Evolutionary conservation across 2,113 vertebrate species (phyloP).

Genomic region (Copsychus sechellarum): DNA sequence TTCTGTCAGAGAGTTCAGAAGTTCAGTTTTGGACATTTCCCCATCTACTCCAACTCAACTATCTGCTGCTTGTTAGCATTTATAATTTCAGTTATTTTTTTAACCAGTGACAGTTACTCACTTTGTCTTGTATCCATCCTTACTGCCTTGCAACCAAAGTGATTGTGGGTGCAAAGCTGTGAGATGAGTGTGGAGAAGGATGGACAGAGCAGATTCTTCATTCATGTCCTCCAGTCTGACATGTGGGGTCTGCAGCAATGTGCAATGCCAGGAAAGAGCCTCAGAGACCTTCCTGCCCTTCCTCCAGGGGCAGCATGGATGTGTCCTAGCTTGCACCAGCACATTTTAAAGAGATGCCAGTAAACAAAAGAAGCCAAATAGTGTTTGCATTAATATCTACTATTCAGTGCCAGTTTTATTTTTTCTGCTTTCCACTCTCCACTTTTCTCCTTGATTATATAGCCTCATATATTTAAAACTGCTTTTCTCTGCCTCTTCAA

Average conservation of each 20-base stretch:
- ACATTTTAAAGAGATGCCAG: background rate
- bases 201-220: background rate
- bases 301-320: background rate
- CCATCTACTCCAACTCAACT: background rate
- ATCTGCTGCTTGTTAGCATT: background rate
- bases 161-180: background rate
- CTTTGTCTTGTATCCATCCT: background rate
- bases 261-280: background rate
- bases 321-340: background rate
- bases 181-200: background rate
- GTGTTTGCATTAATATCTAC: background rate
- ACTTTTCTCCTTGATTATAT: background rate
- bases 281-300: background rate
- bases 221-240: background rate
- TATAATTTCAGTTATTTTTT: background rate
- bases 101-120: background rate
- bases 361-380: background rate
- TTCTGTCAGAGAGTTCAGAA: background rate
- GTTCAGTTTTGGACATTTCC: background rate
- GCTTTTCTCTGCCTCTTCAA: background rate
- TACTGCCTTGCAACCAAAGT: background rate
- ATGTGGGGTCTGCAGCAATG: accelerated
- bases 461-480: background rate
- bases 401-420: background rate
- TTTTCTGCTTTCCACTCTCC: background rate